Conservation (phyloP, 2,113 vertebrate species). For the Cryptotis parvus region DNA sequence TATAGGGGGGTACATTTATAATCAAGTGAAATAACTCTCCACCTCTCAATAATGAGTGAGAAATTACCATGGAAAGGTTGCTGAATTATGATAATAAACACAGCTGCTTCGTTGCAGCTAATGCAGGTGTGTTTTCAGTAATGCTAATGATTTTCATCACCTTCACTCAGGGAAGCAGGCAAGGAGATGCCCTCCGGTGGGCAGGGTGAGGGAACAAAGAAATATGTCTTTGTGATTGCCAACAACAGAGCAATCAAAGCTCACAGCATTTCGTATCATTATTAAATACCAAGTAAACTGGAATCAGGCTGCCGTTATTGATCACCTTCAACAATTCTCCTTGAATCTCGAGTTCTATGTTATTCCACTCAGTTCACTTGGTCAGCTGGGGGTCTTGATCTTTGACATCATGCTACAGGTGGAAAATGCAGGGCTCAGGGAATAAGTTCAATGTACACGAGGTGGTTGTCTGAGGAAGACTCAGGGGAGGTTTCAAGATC, state of each 20-base stretch:
- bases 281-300: background rate
- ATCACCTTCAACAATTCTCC: background rate
- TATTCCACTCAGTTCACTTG: background rate
- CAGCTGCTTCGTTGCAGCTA: constrained; percentile 53
- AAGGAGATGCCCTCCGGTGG: background rate
- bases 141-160: constrained; percentile 3
- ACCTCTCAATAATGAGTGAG: constrained; percentile 64
- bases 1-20: constrained; percentile 58
- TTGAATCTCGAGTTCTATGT: background rate
- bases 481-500: background rate
- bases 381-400: background rate
- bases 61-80: constrained; percentile 60
- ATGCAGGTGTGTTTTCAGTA: constrained; percentile 56
- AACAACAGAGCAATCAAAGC: background rate
- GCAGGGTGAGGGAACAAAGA: background rate
- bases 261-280: background rate
- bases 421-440: background rate
- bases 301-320: background rate
- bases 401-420: background rate
- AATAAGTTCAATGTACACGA: background rate
- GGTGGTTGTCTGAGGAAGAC: background rate
- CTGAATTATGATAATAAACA: constrained; percentile 54
- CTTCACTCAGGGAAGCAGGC: background rate
- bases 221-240: background rate
- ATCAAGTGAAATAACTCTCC: constrained; percentile 57